phyloP scores from a whole-genome alignment of 1,140 invertebrate genomes.

The Diplogasteroides magnus region DNA sequence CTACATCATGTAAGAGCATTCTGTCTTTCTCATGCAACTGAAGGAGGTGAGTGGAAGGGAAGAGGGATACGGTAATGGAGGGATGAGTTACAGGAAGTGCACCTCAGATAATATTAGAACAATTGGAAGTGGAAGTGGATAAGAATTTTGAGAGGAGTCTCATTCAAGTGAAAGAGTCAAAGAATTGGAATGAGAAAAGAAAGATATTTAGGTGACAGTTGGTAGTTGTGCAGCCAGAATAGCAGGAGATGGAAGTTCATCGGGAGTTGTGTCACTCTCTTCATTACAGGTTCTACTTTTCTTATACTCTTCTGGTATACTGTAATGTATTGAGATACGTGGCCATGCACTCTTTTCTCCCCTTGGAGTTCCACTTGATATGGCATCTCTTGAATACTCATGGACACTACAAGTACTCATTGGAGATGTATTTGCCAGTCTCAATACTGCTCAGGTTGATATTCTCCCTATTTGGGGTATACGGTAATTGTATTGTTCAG shows the following conservation, averaged over 20 bases:
- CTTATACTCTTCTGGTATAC: background rate
- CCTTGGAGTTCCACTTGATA: conserved; percentile 76
- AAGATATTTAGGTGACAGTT: conserved; percentile 38
- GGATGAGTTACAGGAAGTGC: background rate
- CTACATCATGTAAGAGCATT: conserved; percentile 60
- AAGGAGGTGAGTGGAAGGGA: background rate
- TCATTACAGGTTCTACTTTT: conserved; percentile 59
- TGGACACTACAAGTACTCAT: conserved; percentile 70
- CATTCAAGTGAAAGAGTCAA: conserved; percentile 54
- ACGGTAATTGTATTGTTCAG: conserved; percentile 48
- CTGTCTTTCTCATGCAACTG: conserved; percentile 28
- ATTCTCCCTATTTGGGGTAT: background rate
- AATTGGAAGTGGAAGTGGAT: conserved; percentile 60
- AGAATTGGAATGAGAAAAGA: background rate
- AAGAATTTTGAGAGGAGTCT: conserved; percentile 58
- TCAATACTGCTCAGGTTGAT: conserved; percentile 61
- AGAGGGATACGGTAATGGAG: background rate
- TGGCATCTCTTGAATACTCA: conserved; percentile 91
- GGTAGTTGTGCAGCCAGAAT: conserved; percentile 20
- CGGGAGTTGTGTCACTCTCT: conserved; percentile 40
- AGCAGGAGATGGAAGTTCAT: conserved; percentile 7
- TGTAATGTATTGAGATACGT: conserved; percentile 55
- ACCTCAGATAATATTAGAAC: background rate
- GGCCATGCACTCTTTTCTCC: conserved; percentile 97
- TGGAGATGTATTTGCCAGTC: conserved; percentile 62